Base-by-base conservation (phyloP, 2,797 vertebrate genomes). In the Coregonus suidteri region DNA sequence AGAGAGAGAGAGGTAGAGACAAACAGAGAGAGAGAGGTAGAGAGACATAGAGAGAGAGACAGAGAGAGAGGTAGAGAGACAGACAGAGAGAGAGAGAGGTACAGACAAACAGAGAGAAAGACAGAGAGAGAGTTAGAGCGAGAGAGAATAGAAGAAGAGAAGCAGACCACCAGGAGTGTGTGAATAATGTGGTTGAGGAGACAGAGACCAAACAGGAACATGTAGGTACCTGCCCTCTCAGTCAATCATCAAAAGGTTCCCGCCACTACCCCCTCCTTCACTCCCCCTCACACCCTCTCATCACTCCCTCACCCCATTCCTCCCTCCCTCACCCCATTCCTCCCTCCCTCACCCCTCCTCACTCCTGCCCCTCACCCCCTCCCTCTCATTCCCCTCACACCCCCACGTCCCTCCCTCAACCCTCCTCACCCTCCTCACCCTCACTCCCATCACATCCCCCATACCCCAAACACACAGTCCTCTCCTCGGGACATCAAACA, bases 161-260 rank as follows among this genome's bases (percentile, higher is more conserved):
- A 56, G 6, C 25, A 74, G 78, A 52, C 79, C 83, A 75, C 71
- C 78, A 67, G 77, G 79, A 84, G 64, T 54, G 78, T 76, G 79
- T 81, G 75, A 75, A 77, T 86, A 68, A 81, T 81, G 82, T 74
- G 72, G 74, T 82, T 71, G 54, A 65, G 18, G 76, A 71, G 71
- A 83, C 80, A 80, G 37, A 73, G 54, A 52, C 59, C 52, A 59
- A 70, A 75, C 65, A 15, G 65, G 15, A 79, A 64, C 93, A 41
- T 83, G 93, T 85, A 54, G 72, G 77, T 82, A 90, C 92, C 87
- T 93, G 92, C 86, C n/a, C 31, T 54, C 56, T 31, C 75, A 71
- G 54, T 30, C 31, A 37, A 71, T 34, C 56, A 75, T 71, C n/a
- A 54, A 37, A 34, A 25, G 20, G 59, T 52, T 71, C 70, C n/a